Base-by-base conservation (phyloP, 2,797 vertebrate species). In the Ctenosaura bakeri region DNA sequence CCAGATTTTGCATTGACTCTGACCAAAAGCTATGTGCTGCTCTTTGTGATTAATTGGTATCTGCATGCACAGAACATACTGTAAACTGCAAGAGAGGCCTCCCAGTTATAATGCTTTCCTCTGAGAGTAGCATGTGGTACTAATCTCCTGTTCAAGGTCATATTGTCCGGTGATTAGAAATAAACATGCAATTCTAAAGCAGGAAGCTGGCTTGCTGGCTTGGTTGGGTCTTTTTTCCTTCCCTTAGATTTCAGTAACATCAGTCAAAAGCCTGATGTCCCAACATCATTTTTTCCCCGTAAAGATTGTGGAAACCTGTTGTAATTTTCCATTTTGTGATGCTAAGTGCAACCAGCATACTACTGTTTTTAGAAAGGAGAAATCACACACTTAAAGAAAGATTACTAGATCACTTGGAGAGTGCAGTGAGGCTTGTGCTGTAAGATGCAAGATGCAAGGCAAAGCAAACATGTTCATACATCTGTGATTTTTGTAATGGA, bases 101-200 rank as follows among this genome's bases (percentile, higher is more conserved):
- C 83, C 38, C 29, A 52, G 81, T 29, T 59, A 50, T 64, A 78
- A 29, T 46, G 54, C 35, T 62, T 77, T 74, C 90, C 81, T 89
- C 66, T 88, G 83, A 59, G 10, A 87, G 74, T 56, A 80, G 54
- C 82, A 64, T 74, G 50, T 82, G 85, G 42, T 83, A 87, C 9
- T 84, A 24, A 16, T 20, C 32, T 59, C 42, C 0, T 42, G 62
- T 9, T 50, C 42, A 62, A 71, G 78, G 54, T 76, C 66, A 16
- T 86, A 26, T 3, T 50, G 38, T 52, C 56, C 59, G 76, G 2
- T 50, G 76, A 18, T 71, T 76, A 76, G 54, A 87, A 87, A 29
- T n/a, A 74, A 54, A 18, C 13, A 52, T n/a, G 50, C 73, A 64
- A 1, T 46, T 83, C 7, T 89, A 26, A 18, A 81, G 52, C 12